Evolutionary conservation across 2,113 vertebrate species (phyloP).

Genomic region (Verasper variegatus): DNA sequence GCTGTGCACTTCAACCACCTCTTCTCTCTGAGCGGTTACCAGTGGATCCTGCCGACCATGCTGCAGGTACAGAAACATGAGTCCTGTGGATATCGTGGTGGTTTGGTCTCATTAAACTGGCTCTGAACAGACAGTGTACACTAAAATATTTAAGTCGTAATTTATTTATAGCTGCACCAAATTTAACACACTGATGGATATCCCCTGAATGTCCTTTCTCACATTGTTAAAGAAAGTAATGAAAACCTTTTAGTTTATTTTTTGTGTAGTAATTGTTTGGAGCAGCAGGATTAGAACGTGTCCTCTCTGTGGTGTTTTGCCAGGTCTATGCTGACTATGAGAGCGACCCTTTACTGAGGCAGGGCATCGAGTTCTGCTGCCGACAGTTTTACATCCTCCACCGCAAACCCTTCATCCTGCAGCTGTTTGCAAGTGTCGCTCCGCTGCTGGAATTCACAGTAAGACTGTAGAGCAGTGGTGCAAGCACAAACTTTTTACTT

Average conservation of each 20-base stretch:
- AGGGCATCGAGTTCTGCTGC: conserved; percentile 95
- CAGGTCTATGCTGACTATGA: conserved; percentile 97
- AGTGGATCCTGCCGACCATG: conserved; percentile 99
- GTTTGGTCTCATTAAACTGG: too few species aligned
- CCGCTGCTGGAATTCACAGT: conserved; percentile 96
- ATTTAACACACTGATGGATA: too few species aligned
- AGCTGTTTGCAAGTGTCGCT: conserved; percentile 97
- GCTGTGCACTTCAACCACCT: conserved; percentile 99
- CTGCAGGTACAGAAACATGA: conserved; percentile 85
- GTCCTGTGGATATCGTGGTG: too few species aligned
- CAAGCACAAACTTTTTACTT: too few species aligned
- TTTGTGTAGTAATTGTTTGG: too few species aligned
- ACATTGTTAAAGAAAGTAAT: too few species aligned
- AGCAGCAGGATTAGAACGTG: too few species aligned
- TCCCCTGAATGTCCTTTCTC: too few species aligned
- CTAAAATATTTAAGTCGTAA: too few species aligned
- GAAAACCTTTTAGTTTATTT: too few species aligned
- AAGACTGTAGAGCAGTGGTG: conserved; percentile 60
- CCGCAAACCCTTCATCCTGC: conserved; percentile 95
- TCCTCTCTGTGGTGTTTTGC: neutral
- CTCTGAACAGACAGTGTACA: too few species aligned
- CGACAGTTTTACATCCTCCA: conserved; percentile 98
- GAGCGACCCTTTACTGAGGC: conserved; percentile 93
- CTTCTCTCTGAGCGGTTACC: conserved; percentile 98
- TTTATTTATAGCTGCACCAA: too few species aligned